Percentiles rank a stretch among this genome's conserved stretches.
Evolutionary conservation across 2,888 invertebrate genomes (phyloP).

Genomic region (Tetranychus truncatus): DNA sequence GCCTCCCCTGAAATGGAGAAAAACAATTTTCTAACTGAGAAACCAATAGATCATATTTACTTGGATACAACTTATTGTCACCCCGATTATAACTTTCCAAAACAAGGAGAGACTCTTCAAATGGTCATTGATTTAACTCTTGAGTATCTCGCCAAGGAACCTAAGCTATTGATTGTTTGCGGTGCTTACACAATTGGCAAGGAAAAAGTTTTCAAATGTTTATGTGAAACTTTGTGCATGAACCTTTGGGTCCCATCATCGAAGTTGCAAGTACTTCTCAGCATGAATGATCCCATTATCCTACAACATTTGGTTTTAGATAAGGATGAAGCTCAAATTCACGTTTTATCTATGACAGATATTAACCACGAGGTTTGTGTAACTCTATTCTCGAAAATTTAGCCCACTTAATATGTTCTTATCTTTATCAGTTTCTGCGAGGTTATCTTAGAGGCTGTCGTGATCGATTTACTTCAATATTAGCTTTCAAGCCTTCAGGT

Average conservation of each 20-base stretch:
- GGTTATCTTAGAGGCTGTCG: conserved; percentile 41
- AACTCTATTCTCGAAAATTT: neutral
- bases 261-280: conserved; percentile 41
- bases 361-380: conserved; percentile 42
- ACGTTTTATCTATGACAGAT: conserved; percentile 48
- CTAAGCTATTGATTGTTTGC: conserved; percentile 40
- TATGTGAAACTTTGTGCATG: conserved; percentile 45
- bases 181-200: conserved; percentile 55
- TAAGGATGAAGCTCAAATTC: conserved; percentile 43
- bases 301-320: conserved; percentile 32
- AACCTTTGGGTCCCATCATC: conserved; percentile 47
- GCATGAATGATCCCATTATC: conserved; percentile 33
- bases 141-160: conserved; percentile 34
- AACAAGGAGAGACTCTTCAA: conserved; percentile 45
- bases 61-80: conserved; percentile 58
- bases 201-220: conserved; percentile 36
- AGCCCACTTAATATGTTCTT: neutral
- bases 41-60: conserved; percentile 46
- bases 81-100: conserved; percentile 45
- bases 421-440: conserved; percentile 37
- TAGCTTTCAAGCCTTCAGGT: conserved; percentile 55
- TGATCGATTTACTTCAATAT: conserved; percentile 40
- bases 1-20: conserved; percentile 48
- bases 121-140: conserved; percentile 35
- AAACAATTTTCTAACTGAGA: conserved; percentile 44